These are phyloP conservation scores for Peromyscus nudipes DNA, from an alignment of 2,797 vertebrate species.

Conservation along the genomic window DNA sequence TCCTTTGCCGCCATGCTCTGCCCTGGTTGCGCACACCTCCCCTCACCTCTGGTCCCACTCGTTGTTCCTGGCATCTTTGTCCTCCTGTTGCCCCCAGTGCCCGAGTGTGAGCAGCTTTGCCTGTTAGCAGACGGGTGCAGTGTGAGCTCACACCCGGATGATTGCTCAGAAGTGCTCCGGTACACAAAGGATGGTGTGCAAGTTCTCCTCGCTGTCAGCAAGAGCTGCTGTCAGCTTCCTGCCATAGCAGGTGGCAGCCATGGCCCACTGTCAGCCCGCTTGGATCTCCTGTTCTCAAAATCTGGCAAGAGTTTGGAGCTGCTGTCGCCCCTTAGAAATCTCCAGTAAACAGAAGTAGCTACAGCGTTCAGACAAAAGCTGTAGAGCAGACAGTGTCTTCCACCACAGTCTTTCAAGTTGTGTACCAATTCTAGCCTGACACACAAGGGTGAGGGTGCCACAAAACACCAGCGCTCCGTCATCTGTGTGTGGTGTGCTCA, in stretches of 20 bases:
- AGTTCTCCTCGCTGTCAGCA: not conserved
- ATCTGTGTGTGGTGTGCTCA: not conserved
- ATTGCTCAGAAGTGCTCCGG: not conserved
- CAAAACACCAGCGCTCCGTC: not conserved
- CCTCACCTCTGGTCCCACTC: not conserved
- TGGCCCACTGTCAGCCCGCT: not conserved
- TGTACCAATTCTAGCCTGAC: not conserved
- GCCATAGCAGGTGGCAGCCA: not conserved
- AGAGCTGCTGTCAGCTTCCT: slow-evolving; percentile 15
- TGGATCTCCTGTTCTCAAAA: not conserved
- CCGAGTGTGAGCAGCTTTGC: not conserved
- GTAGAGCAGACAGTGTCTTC: not conserved
- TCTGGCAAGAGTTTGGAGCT: slow-evolving; percentile 58
- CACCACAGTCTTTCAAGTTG: not conserved
- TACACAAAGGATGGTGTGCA: not conserved
- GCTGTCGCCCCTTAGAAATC: not conserved
- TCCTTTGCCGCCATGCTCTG: not conserved
- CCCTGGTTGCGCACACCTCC: not conserved
- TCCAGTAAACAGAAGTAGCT: not conserved
- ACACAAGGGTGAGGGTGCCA: not conserved
- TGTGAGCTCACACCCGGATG: not conserved
- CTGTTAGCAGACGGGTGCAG: not conserved
- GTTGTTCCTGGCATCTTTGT: not conserved
- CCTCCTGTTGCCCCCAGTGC: not conserved
- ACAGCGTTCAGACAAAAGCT: not conserved